phyloP scores from a whole-genome alignment of 2,797 vertebrate genomes.

The Takifugu rubripes region DNA sequence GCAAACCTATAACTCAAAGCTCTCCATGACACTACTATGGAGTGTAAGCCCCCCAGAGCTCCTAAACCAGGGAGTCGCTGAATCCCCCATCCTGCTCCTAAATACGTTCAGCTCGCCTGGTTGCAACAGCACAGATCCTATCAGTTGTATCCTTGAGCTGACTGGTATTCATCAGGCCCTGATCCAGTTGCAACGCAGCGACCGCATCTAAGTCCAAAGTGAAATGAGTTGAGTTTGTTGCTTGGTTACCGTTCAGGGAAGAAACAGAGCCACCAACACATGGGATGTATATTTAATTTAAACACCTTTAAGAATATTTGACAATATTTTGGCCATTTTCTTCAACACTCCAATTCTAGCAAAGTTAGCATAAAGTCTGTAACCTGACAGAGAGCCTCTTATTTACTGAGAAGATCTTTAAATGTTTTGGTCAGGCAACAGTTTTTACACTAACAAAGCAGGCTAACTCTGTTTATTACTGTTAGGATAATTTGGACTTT shows the following conservation, averaged over 20 bases:
- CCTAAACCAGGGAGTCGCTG: conserved; percentile 48
- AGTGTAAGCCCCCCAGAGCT: not conserved
- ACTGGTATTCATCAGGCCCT: conserved; percentile 47
- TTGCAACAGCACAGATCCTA: conserved; percentile 24
- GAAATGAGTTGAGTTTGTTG: conserved; percentile 42
- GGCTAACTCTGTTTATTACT: too few relatives aligned
- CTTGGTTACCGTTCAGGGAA: conserved; percentile 26
- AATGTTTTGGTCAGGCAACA: too few relatives aligned
- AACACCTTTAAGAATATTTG: too few relatives aligned
- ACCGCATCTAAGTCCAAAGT: conserved; percentile 54
- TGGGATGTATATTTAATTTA: not conserved
- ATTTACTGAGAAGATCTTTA: too few relatives aligned
- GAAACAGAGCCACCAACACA: conserved; percentile 12
- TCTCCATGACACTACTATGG: conserved; percentile 1
- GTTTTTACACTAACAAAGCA: too few relatives aligned
- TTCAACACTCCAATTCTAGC: too few relatives aligned
- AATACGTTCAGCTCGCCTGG: conserved; percentile 5
- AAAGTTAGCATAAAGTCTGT: too few relatives aligned
- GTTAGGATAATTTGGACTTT: too few relatives aligned
- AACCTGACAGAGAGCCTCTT: too few relatives aligned
- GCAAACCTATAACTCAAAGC: conserved; percentile 1
- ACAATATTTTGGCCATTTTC: too few relatives aligned
- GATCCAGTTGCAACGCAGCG: conserved; percentile 53
- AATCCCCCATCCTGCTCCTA: not conserved
- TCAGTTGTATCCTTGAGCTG: conserved; percentile 47